Evolutionary conservation across 2,797 vertebrate species (phyloP), one percentile per base, ranked within the genome.

Genomic region (Lagorchestes hirsutus): DNA sequence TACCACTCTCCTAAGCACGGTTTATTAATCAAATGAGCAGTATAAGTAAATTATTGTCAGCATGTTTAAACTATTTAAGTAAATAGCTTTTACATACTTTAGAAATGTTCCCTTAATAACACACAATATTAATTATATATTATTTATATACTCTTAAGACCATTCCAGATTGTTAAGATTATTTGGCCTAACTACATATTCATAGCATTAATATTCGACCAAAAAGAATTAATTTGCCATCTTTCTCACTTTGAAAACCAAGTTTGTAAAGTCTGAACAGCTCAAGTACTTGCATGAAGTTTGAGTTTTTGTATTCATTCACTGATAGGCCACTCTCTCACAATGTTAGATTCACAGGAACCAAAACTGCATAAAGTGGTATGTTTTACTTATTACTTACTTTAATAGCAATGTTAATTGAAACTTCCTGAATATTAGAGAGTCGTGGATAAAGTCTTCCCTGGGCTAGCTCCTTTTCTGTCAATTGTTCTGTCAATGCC

Each of bases 361-460:
- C n/a, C 14, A 40, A 82, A 2, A 46, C 24, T 46, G 2, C 22
- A 46, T 24, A 82, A 82, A 40, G 16, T 74, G 4, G 22, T 0
- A 0, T 3, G 95, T 46, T 82, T 46, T 82, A 8, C 46, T 56
- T 93, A 90, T 59, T 14, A 98, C 99, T 99, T 98, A 99, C 99
- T 99, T 99, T 99, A 97, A 99, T 98, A 94, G 99, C 99, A 97
- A 99, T 99, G 97, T 98, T 98, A 98, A 99, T 56, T 31, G 99
- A 99, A 96, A 99, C 99, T 98, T 99, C 99, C 98, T 99, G 99
- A 98, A 99, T 99, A 97, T 99, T 99, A 96, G 99, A 99, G n/a
- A 99, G 99, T 0, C 99, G 99, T 90, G 99, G 99, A 97, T 99
- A 99, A 95, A 99, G 99, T 90, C 99, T 98, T 50, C 99, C 99